Base-by-base conservation (phyloP, 2,888 invertebrate species). In the Aspidiotus rigidus region DNA sequence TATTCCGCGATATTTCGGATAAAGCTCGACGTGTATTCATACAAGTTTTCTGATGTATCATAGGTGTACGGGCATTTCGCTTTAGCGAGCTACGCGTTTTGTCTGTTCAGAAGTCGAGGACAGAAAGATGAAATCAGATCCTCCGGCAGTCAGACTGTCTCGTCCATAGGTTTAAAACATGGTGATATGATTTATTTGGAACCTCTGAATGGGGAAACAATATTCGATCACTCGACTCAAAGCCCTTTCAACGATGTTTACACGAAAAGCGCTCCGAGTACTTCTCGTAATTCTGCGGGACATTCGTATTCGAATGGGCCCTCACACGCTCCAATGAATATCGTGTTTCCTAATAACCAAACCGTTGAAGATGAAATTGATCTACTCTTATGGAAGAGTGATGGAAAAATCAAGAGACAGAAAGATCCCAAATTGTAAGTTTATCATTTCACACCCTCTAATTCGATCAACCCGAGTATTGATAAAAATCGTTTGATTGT, bases 331-430 rank as follows among this genome's bases (percentile, higher is more conserved):
- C 59, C 60, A n/a, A 66, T 42, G 11, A 72, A 69, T 62, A 66
- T 41, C 15, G 60, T 66, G 55, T 71, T 63, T 42, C 69, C 70
- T 55, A 71, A 62, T 72, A 71, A 74, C 63, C 79, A 77, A 72
- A 77, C 86, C 28, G 78, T 79, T n/a, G 93, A 94, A 77, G 95
- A 97, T 79, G 91, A 91, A 62, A 91, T 97, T 3, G 97, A 97
- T 78, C 79, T 86, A 59, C 81, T 85, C 72, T 80, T 97, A 39
- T 85, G 86, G 76, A 88, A 89, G 77, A 79, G 86, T 73, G 89
- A 93, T 79, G 97, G 97, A 17, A 88, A 87, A 77, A 92, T 98
- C 74, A 85, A 92, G 75, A 84, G 95, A 73, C 83, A 87, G 74
- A 83, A 88, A 74, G 94, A 96, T 82, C 89, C 88, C 72, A 93